phyloP scores from a whole-genome alignment of 2,113 vertebrate species.

The Alosa alosa region DNA sequence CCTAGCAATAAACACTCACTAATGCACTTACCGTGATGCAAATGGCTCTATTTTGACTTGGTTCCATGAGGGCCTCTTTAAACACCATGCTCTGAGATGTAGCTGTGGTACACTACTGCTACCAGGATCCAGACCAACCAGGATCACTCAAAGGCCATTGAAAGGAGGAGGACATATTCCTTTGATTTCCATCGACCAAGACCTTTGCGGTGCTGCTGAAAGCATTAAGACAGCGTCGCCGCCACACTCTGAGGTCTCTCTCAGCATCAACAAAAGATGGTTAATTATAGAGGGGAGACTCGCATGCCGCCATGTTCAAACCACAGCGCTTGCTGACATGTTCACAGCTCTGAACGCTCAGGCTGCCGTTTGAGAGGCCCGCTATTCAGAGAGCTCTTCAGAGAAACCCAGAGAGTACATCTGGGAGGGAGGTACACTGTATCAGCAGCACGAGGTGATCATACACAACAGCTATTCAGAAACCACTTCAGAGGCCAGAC shows the following conservation, averaged over 20 bases:
- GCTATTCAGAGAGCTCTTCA: neutral
- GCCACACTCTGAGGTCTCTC: neutral
- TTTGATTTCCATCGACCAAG: neutral
- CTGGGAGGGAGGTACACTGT: too few relatives aligned
- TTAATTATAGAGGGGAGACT: constrained; percentile 7
- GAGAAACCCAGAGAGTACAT: neutral
- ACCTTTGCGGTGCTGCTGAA: neutral
- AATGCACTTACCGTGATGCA: neutral
- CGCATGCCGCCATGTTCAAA: neutral
- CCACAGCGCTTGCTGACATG: neutral
- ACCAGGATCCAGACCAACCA: neutral
- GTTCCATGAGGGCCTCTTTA: neutral
- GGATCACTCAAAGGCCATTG: neutral
- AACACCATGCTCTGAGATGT: neutral
- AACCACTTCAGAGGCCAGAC: neutral
- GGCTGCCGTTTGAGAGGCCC: neutral
- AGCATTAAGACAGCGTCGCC: neutral
- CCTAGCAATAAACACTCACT: neutral
- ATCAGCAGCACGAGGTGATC: too few relatives aligned
- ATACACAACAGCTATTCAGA: neutral
- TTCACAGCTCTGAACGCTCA: neutral
- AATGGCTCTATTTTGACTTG: neutral
- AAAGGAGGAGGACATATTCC: neutral
- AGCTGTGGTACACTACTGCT: neutral
- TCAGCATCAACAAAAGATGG: neutral